Conservation (phyloP, 2,797 vertebrate species). For the Microhierax caerulescens region DNA sequence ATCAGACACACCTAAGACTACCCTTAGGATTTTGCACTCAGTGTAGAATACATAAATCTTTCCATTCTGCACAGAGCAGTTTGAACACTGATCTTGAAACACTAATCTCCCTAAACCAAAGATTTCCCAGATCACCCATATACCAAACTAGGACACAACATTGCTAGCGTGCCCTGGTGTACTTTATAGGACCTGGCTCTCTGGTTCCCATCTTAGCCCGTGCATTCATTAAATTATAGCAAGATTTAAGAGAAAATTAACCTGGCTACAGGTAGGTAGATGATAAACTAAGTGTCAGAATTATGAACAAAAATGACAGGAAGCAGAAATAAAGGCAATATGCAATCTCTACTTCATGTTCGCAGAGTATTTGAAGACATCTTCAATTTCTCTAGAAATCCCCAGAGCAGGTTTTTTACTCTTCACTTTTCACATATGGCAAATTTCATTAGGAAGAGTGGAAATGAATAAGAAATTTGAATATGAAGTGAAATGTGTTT, state of each 20-base stretch:
- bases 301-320: background rate
- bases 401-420: background rate
- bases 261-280: background rate
- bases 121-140: background rate
- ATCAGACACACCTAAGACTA: background rate
- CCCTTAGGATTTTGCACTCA: background rate
- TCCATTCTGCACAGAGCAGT: background rate
- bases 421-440: background rate
- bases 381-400: background rate
- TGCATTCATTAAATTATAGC: background rate
- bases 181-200: background rate
- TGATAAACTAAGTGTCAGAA: background rate
- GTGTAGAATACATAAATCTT: background rate
- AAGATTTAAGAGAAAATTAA: background rate
- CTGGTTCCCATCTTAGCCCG: background rate
- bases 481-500: background rate
- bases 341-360: background rate
- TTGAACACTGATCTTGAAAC: background rate
- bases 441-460: background rate
- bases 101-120: background rate
- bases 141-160: background rate
- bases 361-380: background rate
- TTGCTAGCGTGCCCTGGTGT: background rate
- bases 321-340: background rate
- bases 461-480: background rate